These are phyloP conservation scores for Thamnaconus septentrionalis DNA, from an alignment of 2,113 vertebrate species.

Conservation along the genomic window DNA sequence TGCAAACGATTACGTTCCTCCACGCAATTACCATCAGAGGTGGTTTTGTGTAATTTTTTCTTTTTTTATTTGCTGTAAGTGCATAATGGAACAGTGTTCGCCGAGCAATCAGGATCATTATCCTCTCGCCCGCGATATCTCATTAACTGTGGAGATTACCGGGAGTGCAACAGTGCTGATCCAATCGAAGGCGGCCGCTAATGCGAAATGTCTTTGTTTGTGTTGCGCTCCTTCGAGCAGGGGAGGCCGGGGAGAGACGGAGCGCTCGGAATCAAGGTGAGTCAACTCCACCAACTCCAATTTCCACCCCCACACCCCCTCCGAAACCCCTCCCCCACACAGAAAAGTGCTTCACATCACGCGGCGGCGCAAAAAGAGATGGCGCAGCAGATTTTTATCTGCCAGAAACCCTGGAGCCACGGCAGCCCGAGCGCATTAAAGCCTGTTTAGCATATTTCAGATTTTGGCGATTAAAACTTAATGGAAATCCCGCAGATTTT, in stretches of 20 bases:
- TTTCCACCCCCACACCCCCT: constrained; percentile 11
- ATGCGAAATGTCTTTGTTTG: constrained; percentile 72
- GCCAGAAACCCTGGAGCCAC: constrained; percentile 29
- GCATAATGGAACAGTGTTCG: constrained; percentile 64
- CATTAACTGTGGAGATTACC: constrained; percentile 71
- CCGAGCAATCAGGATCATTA: constrained; percentile 67
- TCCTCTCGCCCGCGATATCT: constrained; percentile 68
- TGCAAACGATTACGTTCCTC: constrained; percentile 60
- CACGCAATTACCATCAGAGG: constrained; percentile 68
- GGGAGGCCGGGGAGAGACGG: constrained; percentile 80
- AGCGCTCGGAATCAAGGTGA: constrained; percentile 79
- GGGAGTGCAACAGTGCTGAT: constrained; percentile 65
- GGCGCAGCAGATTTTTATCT: constrained; percentile 69
- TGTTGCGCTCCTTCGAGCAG: constrained; percentile 68
- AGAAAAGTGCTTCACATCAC: constrained; percentile 63
- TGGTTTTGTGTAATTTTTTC: constrained; percentile 59
- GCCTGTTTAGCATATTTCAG: constrained; percentile 72
- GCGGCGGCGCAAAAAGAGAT: constrained; percentile 53
- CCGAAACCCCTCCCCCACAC: constrained; percentile 39
- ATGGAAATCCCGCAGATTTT: constrained; percentile 63
- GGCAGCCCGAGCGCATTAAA: constrained; percentile 69
- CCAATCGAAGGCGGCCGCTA: constrained; percentile 68
- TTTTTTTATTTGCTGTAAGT: constrained; percentile 42
- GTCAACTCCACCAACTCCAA: constrained; percentile 39
- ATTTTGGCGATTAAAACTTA: constrained; percentile 70